Conservation (phyloP, 2,113 vertebrate species). For the Catharus bicknelli region DNA sequence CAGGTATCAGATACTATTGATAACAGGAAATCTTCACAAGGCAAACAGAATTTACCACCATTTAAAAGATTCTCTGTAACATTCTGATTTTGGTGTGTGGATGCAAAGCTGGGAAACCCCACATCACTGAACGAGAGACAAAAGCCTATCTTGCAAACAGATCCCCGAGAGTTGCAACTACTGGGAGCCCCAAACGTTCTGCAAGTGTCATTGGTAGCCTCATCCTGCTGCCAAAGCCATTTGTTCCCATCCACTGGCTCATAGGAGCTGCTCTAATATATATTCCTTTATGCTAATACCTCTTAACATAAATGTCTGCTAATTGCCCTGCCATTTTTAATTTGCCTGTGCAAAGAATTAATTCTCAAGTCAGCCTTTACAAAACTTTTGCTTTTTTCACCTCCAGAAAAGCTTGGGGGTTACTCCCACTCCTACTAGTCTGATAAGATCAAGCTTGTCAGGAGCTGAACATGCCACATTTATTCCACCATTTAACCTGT, state of each 20-base stretch:
- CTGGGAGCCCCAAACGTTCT: background rate
- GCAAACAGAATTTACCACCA: background rate
- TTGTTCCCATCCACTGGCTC: background rate
- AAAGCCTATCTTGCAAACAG: background rate
- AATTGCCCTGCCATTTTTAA: background rate
- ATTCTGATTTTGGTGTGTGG: fast-evolving
- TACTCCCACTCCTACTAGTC: background rate
- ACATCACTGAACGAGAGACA: fast-evolving
- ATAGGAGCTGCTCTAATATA: background rate
- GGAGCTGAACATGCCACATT: background rate
- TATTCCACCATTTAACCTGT: background rate
- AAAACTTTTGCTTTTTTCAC: background rate
- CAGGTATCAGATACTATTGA: background rate
- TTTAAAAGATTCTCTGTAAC: background rate
- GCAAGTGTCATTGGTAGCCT: background rate
- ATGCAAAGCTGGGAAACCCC: background rate
- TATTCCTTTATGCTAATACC: background rate
- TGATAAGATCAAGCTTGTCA: background rate
- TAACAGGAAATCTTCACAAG: background rate
- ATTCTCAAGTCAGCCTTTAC: background rate
- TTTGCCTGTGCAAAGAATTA: background rate
- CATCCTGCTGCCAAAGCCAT: fast-evolving
- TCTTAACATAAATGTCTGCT: background rate
- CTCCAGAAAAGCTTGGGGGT: background rate
- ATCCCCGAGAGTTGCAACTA: background rate